Evolutionary conservation across 1,140 invertebrate species (phyloP), one percentile per base, ranked within the genome.

Genomic region (Cydia amplana): DNA sequence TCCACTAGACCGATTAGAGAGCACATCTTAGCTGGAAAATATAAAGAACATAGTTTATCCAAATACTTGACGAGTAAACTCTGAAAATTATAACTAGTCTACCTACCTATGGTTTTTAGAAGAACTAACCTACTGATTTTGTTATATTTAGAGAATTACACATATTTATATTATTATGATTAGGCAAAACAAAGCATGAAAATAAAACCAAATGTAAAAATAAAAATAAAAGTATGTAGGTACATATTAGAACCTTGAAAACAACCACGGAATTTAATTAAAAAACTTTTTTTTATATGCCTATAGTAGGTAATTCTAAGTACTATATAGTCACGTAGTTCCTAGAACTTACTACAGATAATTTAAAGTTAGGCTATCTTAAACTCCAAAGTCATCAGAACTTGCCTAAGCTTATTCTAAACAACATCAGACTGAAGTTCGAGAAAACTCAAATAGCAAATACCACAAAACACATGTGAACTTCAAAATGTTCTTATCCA

Each of bases 1-100:
- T 95, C 94, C 7, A 91, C 88, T 20, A 95, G 90, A 0, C 93
- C 94, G 60, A 94, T 93, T 7, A 95, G 75, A 2, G 94, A 94
- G 77, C 93, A 94, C 76, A 94, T 94, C 85, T 94, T 94, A n/a
- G 94, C 94, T 92, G 92, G 81, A 93, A 92, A 32, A 23, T 67
- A 75, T 70, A 72, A 16, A 1, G 9, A 10, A 70, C 16, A 70
- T 10, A 43, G 28, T 16, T 67, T 6, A 23, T 9, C 0, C 0
- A 60, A 60, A 60, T 60, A 14, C 3, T 46, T 0, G 14, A 46
- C 0, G 12, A 46, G 12, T 46, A 4, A 46, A 14, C 12, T 14
- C 14, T 43, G 12, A 43, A 43, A 43, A 43, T 1, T 46, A 16
- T 0, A 46, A 46, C 12, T 16, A 46, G 36, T 40, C 36, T 40